Evolutionary conservation across 2,113 vertebrate genomes (phyloP), one percentile per base, ranked within the genome.

Genomic region (Myotis brandtii): DNA sequence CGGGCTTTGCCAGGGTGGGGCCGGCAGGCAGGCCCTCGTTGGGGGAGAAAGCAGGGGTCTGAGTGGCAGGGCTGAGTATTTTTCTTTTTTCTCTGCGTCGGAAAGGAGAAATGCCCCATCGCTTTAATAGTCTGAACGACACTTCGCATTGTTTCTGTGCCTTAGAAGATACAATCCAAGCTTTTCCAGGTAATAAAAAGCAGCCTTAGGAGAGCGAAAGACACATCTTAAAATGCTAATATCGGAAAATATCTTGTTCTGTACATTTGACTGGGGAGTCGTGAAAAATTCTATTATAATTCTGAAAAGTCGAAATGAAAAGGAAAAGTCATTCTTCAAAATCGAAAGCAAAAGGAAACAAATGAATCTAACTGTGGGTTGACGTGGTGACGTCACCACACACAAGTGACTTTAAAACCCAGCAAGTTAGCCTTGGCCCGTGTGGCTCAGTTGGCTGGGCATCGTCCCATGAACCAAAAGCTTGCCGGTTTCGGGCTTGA

Each of bases 21-120:
- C 30, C 76, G 80, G 92, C 72, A 80, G 86, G 13, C 48, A 17
- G 37, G 87, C 20, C 48, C 81, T 93, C 48, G 85, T 77, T 69
- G 50, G 30, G 34, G 70, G n/a, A 76, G 83, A 75, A 40, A 81
- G 70, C 92, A 37, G 25, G 14, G 46, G 43, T 69, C 66, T 84
- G 10, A 25, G 18, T 67, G 70, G 37, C 79, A 70, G 67, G 72
- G 66, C 48, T 95, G 83, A 89, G 43, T 66, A 40, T 67, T 90
- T 95, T 91, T 89, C 75, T 64, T 85, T 79, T 59, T 86, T 37
- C 86, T 85, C 92, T 90, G 66, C n/a, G 14, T 14, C 81, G 52
- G 73, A 23, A 21, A 37, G 14, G 37, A 56, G 50, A 59, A 54
- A 77, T 17, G 81, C 8, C 56, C 67, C 50, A 37, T 92, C 56